Evolutionary conservation across 2,797 vertebrate genomes (phyloP).

Genomic region (Lophotriccus pileatus): DNA sequence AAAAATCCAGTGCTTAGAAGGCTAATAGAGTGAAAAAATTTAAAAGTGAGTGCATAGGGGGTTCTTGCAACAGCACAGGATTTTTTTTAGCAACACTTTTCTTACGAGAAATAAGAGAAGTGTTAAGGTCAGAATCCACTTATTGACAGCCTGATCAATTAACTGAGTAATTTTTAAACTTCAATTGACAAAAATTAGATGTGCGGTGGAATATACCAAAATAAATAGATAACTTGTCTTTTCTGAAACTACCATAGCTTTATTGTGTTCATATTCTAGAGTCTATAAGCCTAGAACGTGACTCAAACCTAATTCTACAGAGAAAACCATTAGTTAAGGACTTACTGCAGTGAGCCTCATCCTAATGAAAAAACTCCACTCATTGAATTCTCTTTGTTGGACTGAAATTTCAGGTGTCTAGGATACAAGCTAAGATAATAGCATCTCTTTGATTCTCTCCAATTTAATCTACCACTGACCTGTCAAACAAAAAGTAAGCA

Average conservation of each 20-base stretch:
- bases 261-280: background rate
- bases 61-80: fast-evolving
- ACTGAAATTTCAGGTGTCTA: background rate
- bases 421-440: background rate
- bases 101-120: background rate
- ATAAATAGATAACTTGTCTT: background rate
- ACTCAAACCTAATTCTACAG: background rate
- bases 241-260: background rate
- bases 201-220: background rate
- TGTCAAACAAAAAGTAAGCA: background rate
- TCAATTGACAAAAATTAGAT: background rate
- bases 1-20: background rate
- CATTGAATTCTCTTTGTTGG: background rate
- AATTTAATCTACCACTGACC: background rate
- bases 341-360: background rate
- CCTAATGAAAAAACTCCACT: background rate
- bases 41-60: background rate
- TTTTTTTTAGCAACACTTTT: background rate
- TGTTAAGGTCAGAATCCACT: background rate
- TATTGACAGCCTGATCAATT: background rate
- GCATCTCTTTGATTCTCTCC: background rate
- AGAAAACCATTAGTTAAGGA: background rate
- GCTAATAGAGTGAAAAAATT: background rate
- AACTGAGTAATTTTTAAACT: background rate
- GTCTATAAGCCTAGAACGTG: background rate